Evolutionary conservation across 1,140 invertebrate species (phyloP).

Genomic region (Brachionus calyciflorus): DNA sequence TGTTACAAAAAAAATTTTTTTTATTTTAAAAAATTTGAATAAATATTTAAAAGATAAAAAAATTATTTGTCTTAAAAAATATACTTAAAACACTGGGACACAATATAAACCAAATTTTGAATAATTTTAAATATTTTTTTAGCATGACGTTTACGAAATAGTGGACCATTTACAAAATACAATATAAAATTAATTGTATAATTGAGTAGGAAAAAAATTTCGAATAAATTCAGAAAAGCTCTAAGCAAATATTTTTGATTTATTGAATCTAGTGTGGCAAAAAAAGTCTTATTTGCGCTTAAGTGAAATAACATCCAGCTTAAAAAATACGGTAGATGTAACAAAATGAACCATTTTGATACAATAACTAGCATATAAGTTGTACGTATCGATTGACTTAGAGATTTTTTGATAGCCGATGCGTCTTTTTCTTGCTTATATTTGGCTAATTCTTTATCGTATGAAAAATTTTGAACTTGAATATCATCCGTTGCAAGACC

Average conservation of each 20-base stretch:
- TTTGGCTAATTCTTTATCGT: not conserved
- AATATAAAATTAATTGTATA: conserved; percentile 38
- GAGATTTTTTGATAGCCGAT: not conserved
- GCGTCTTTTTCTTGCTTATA: not conserved
- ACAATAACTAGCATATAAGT: conserved; percentile 27
- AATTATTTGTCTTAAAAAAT: not conserved
- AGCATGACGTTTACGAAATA: conserved; percentile 19
- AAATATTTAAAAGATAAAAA: too few species aligned
- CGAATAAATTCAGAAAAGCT: conserved; percentile 19
- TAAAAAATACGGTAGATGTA: conserved; percentile 30
- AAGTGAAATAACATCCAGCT: conserved; percentile 4
- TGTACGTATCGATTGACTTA: conserved; percentile 3
- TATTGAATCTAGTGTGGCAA: not conserved
- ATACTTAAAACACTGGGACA: conserved; percentile 28
- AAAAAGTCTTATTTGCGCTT: not conserved
- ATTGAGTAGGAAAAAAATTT: conserved; percentile 30
- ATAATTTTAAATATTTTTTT: conserved; percentile 21
- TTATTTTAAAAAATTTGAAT: not conserved
- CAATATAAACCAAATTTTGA: conserved; percentile 37
- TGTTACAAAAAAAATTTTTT: not conserved
- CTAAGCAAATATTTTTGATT: not conserved
- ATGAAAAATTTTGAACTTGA: not conserved
- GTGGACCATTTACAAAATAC: conserved; percentile 19
- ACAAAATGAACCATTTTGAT: conserved; percentile 28
- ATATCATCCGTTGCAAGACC: not conserved